These are phyloP conservation scores for Quadriops clusia DNA, from an alignment of 2,888 invertebrate genomes.

Conservation along the genomic window DNA sequence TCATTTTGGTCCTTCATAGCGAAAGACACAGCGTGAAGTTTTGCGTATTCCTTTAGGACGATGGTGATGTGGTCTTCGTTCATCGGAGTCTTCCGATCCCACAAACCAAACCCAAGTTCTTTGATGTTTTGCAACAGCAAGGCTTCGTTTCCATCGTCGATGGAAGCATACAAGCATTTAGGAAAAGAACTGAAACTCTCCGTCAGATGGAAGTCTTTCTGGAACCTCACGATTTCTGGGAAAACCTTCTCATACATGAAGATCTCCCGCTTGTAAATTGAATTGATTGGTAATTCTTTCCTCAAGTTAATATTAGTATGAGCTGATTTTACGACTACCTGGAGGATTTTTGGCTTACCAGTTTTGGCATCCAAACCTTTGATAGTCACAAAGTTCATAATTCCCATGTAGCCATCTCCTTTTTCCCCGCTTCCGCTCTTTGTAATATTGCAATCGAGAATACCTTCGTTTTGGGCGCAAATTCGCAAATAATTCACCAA, in stretches of 20 bases:
- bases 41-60: conserved; percentile 22
- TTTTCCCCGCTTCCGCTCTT: conserved; percentile 15
- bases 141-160: conserved; percentile 13
- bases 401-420: conserved; percentile 22
- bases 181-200: conserved; percentile 14
- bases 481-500: too few species aligned
- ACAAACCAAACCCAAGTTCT: conserved; percentile 16
- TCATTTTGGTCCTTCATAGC: conserved; percentile 18
- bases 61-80: conserved; percentile 20
- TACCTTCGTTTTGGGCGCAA: too few species aligned
- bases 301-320: conserved; percentile 4
- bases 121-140: conserved; percentile 23
- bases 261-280: conserved; percentile 18
- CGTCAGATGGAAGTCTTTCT: conserved; percentile 13
- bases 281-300: not conserved
- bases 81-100: conserved; percentile 18
- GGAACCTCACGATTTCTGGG: conserved; percentile 16
- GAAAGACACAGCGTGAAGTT: conserved; percentile 22
- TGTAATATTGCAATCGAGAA: conserved; percentile 11
- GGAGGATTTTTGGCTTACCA: conserved; percentile 11
- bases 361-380: conserved; percentile 11
- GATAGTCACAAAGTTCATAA: conserved; percentile 18
- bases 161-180: conserved; percentile 15
- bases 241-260: conserved; percentile 20
- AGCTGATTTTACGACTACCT: conserved; percentile 12